phyloP scores from a whole-genome alignment of 1,140 invertebrate species.

The Drosophila nigrodunni region DNA sequence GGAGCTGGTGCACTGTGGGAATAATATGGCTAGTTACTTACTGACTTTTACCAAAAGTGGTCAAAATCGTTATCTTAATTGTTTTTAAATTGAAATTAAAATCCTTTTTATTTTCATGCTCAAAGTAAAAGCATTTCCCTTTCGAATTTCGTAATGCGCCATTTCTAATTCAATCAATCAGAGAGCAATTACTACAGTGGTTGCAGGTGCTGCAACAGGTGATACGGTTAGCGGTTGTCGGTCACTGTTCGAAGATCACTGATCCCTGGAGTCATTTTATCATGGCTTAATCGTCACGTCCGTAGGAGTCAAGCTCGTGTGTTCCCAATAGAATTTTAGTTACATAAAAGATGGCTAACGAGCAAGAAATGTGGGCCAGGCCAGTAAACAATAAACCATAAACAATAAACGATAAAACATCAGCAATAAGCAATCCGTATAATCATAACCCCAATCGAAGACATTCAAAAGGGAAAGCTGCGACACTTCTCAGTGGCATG shows the following conservation, averaged over 20 bases:
- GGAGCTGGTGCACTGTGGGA: conserved; percentile 45
- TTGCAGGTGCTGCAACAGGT: conserved; percentile 22
- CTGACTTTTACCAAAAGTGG: conserved; percentile 67
- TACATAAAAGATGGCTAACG: conserved; percentile 41
- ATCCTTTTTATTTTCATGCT: conserved; percentile 43
- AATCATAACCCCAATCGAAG: conserved; percentile 65
- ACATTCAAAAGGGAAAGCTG: conserved; percentile 75
- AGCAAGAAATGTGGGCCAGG: conserved; percentile 32
- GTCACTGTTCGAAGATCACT: conserved; percentile 8
- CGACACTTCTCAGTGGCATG: conserved; percentile 62
- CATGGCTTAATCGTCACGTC: conserved; percentile 27
- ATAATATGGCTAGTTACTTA: conserved; percentile 13
- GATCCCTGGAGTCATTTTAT: conserved; percentile 3
- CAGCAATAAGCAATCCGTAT: conserved; percentile 48
- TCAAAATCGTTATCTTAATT: conserved; percentile 76
- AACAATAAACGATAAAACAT: conserved; percentile 40
- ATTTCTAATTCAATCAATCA: conserved; percentile 10
- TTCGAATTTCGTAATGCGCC: conserved; percentile 49
- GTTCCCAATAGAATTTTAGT: conserved; percentile 50
- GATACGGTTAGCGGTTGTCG: neutral
- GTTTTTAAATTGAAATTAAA: conserved; percentile 75
- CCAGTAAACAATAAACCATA: conserved; percentile 35
- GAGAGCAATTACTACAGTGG: neutral
- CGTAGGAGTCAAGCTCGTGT: conserved; percentile 19
- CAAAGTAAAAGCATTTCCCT: conserved; percentile 78